These are phyloP conservation scores for Lanistes nyassanus DNA, from an alignment of 1,140 invertebrate genomes.

Conservation along the genomic window DNA sequence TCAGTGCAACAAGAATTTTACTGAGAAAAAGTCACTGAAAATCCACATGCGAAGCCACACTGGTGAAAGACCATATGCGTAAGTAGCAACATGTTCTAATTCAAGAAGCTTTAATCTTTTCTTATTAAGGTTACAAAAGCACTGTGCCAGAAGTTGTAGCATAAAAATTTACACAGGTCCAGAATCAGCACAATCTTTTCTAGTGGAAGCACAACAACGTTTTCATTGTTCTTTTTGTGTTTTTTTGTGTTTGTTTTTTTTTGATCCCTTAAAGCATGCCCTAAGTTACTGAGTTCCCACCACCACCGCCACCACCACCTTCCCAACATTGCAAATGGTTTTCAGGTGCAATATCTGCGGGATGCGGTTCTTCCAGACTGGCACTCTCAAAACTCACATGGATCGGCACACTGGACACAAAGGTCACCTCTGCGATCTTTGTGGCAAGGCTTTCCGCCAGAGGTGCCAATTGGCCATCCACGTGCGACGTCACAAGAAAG, in stretches of 20 bases:
- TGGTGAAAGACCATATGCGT: slow-evolving; percentile 66
- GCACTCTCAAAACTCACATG: slow-evolving; percentile 67
- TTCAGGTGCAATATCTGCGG: slow-evolving; percentile 65
- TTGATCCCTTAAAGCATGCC: background rate
- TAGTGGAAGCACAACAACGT: background rate
- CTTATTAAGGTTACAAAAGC: no score
- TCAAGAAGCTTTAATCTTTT: no score
- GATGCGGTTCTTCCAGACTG: slow-evolving; percentile 64
- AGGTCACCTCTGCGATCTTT: slow-evolving; percentile 66
- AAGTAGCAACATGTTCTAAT: slow-evolving; percentile 29
- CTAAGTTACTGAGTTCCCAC: background rate
- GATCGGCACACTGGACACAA: slow-evolving; percentile 65
- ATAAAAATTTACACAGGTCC: no score
- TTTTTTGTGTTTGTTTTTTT: background rate
- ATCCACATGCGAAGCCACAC: slow-evolving; percentile 66
- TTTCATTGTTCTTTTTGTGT: background rate
- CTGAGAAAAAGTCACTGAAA: slow-evolving; percentile 67
- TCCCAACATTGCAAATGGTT: slow-evolving; percentile 26
- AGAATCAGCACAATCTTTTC: background rate
- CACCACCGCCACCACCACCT: background rate
- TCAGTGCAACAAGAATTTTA: slow-evolving; percentile 43
- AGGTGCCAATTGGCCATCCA: slow-evolving; percentile 67
- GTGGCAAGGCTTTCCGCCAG: slow-evolving; percentile 68
- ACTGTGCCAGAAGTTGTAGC: no score
- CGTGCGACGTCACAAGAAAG: slow-evolving; percentile 62